Evolutionary conservation across 2,113 vertebrate species (phyloP).

Genomic region (Typhlomys cinereus): DNA sequence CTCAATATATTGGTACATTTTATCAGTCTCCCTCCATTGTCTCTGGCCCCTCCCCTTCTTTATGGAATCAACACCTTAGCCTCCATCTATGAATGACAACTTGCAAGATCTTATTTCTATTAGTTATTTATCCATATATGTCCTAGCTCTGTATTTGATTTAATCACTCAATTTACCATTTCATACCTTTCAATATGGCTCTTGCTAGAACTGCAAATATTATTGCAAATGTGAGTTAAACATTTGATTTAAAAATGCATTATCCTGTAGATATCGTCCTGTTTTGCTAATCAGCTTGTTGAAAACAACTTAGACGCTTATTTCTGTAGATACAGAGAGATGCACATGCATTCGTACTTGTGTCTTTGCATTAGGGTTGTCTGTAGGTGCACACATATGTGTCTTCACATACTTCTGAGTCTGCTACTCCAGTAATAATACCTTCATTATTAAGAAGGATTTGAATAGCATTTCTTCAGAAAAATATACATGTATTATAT

Average conservation of each 20-base stretch:
- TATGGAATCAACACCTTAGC: not conserved
- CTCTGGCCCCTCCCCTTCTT: not conserved
- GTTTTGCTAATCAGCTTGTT: constrained; percentile 22
- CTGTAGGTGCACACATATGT: too few relatives aligned
- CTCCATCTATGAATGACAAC: not conserved
- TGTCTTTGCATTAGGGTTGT: not conserved
- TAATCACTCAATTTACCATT: not conserved
- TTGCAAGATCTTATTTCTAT: not conserved
- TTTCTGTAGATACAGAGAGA: not conserved
- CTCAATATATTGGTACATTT: too few relatives aligned
- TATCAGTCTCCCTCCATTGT: not conserved
- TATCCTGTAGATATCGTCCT: not conserved
- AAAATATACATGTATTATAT: too few relatives aligned
- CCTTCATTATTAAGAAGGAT: too few relatives aligned
- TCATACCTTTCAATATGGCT: not conserved
- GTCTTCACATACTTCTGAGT: too few relatives aligned
- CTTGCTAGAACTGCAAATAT: not conserved
- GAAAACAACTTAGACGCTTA: not conserved
- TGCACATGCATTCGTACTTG: too few relatives aligned
- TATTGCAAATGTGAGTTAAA: constrained; percentile 16
- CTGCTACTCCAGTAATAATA: too few relatives aligned
- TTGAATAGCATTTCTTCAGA: too few relatives aligned
- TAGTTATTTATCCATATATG: not conserved
- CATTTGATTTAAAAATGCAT: not conserved
- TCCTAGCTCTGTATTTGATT: not conserved